phyloP scores from a whole-genome alignment of 2,797 vertebrate genomes.

The Prunella strophiata region DNA sequence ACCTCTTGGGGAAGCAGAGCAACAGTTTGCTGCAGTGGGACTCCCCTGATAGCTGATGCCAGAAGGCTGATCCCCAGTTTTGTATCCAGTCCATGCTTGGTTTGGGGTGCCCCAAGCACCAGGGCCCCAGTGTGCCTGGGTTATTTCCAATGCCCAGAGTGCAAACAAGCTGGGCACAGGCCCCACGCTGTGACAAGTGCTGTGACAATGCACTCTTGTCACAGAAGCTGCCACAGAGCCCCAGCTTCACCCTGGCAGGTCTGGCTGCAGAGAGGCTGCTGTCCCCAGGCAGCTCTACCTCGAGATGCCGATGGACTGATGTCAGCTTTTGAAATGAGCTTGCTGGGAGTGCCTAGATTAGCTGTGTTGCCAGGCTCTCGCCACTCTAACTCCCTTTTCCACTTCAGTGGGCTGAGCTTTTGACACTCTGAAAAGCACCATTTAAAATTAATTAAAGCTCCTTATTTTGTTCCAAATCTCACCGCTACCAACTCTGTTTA shows the following conservation, averaged over 20 bases:
- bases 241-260: neutral
- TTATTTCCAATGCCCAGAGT: neutral
- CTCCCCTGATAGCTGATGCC: neutral
- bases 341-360: constrained; percentile 86
- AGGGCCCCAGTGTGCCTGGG: neutral
- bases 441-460: constrained; percentile 98
- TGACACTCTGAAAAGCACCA: constrained; percentile 93
- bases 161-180: rapidly evolving
- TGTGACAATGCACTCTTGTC: neutral
- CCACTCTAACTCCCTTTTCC: constrained; percentile 91
- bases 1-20: neutral
- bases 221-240: constrained; percentile 55
- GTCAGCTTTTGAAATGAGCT: constrained; percentile 91
- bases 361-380: constrained; percentile 91
- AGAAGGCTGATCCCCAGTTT: neutral
- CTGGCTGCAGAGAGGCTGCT: constrained; percentile 41
- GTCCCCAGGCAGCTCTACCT: constrained; percentile 78
- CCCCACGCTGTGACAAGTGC: neutral
- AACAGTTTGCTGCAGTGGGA: neutral
- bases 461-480: constrained; percentile 87
- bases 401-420: constrained; percentile 90
- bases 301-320: constrained; percentile 89
- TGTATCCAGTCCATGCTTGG: neutral
- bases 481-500: constrained; percentile 59
- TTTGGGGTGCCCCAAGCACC: neutral